phyloP scores from a whole-genome alignment of 2,113 vertebrate species.

The Pontoporia blainvillei region DNA sequence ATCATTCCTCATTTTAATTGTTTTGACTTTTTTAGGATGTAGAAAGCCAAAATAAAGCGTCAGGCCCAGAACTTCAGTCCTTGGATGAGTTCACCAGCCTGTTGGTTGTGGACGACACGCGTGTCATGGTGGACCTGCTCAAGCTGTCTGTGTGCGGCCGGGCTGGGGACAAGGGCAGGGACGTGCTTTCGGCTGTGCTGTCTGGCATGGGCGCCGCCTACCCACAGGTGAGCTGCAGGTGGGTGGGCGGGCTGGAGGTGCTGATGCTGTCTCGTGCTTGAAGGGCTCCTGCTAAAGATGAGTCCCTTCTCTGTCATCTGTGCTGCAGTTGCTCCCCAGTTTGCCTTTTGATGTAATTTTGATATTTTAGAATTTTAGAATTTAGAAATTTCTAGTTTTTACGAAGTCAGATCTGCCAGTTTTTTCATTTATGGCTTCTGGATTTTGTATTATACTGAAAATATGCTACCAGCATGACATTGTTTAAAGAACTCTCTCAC shows the following conservation, averaged over 20 bases:
- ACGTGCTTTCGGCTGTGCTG: conserved; percentile 95
- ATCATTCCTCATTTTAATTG: neutral
- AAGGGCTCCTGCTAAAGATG: neutral
- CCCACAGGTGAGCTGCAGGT: conserved; percentile 86
- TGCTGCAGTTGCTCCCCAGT: neutral
- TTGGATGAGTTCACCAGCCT: conserved; percentile 97
- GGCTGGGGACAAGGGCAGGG: conserved; percentile 92
- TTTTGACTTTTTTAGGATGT: conserved; percentile 86
- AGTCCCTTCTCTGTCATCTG: neutral
- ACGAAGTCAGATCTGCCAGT: neutral
- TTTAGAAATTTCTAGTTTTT: neutral
- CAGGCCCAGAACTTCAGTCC: conserved; percentile 94
- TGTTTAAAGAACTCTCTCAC: neutral
- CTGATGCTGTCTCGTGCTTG: neutral
- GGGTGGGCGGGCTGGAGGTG: too few species aligned
- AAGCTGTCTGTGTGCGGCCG: conserved; percentile 94
- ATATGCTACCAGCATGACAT: neutral
- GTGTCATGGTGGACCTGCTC: conserved; percentile 95
- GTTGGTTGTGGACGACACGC: conserved; percentile 92
- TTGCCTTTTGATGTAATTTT: neutral
- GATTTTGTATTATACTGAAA: neutral
- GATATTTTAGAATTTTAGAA: neutral
- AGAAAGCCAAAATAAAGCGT: conserved; percentile 92
- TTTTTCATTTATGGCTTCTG: neutral
- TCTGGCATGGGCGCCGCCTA: conserved; percentile 98